Evolutionary conservation across 2,113 vertebrate genomes (phyloP).

Genomic region (Maccullochella peelii): DNA sequence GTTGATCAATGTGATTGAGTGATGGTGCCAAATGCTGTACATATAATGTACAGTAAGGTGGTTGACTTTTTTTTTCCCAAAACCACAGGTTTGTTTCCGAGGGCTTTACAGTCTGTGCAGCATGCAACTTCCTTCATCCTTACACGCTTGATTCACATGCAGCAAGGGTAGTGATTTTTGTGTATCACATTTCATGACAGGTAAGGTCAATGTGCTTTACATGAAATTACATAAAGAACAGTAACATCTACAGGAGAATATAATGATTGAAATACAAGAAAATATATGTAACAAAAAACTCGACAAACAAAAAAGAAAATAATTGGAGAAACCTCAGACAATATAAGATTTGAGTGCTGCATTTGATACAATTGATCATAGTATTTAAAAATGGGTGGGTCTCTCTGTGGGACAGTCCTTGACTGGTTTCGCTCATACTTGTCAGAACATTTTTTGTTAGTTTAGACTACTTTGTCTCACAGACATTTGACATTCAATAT

Average conservation of each 20-base stretch:
- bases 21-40: not conserved
- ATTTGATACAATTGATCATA: no score
- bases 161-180: no score
- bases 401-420: no score
- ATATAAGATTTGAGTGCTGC: no score
- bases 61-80: not conserved
- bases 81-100: not conserved
- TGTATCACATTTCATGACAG: not conserved
- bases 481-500: no score
- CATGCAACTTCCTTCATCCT: not conserved
- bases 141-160: not conserved
- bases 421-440: no score
- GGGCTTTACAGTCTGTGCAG: not conserved
- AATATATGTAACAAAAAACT: not conserved
- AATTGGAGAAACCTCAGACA: no score
- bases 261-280: not conserved
- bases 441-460: no score
- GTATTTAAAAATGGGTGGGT: no score
- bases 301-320: no score
- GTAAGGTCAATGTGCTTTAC: not conserved
- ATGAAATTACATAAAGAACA: not conserved
- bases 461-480: no score
- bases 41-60: not conserved
- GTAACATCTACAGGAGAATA: not conserved
- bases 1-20: not conserved